These are phyloP conservation scores for Xyrichtys novacula DNA, from an alignment of 2,797 vertebrate species.

Conservation along the genomic window DNA sequence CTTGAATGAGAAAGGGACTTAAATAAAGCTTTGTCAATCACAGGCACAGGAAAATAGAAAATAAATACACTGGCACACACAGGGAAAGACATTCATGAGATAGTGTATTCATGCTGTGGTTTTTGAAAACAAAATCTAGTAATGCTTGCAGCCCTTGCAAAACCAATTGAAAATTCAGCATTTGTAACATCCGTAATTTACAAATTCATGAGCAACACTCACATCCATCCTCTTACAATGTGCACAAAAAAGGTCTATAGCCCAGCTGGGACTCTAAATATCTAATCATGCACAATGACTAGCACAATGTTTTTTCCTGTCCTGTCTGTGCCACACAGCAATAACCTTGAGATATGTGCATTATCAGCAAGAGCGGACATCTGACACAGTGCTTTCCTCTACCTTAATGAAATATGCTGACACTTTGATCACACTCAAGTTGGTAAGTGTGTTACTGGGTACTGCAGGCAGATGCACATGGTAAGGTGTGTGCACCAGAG, in stretches of 20 bases:
- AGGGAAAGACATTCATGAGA: background rate
- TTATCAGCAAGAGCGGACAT: conserved; percentile 66
- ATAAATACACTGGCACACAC: background rate
- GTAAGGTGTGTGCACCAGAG: conserved; percentile 24
- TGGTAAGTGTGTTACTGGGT: conserved; percentile 79
- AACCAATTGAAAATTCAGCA: conserved; percentile 20
- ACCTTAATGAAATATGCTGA: conserved; percentile 81
- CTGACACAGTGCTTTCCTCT: conserved; percentile 59
- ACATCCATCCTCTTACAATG: conserved; percentile 32
- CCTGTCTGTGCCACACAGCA: conserved; percentile 53
- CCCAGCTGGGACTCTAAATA: conserved; percentile 36
- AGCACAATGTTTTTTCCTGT: conserved; percentile 43
- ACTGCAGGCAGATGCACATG: conserved; percentile 50
- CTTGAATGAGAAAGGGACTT: conserved; percentile 62
- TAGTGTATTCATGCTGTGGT: conserved; percentile 17
- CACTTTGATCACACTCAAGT: conserved; percentile 78
- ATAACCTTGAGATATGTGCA: conserved; percentile 73
- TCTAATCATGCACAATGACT: conserved; percentile 39
- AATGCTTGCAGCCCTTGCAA: conserved; percentile 11
- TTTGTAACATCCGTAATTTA: conserved; percentile 14
- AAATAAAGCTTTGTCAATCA: conserved; percentile 47
- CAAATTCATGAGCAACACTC: conserved; percentile 30
- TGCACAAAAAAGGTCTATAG: conserved; percentile 26
- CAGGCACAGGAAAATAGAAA: conserved; percentile 7
- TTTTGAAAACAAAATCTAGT: conserved; percentile 18